Base-by-base conservation (phyloP, 2,888 invertebrate species). In the Epinotia brunnichana region DNA sequence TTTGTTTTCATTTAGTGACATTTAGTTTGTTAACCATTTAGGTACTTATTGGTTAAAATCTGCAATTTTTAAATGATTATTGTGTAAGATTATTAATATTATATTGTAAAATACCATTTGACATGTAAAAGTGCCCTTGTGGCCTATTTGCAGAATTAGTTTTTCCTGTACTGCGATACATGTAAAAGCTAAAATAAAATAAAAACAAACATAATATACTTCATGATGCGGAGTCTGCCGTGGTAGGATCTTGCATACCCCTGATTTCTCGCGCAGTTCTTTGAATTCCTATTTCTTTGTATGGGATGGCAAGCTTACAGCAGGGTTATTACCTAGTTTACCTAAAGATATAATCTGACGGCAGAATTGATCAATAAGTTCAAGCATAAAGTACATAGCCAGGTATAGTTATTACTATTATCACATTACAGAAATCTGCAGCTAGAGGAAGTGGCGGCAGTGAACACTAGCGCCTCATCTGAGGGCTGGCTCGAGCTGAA, bases 401-500 rank as follows among this genome's bases (percentile, higher is more conserved):
- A 29, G 29, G 29, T 29, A 3, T 44, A 44, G 4, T 44, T 44
- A 11, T 59, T 35, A 41, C 21, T 41, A 60, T 64, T 44, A 35
- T 59, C n/a, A 57, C 57, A 53, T 70, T 74, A 3, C 84, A 96
- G 96, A 10, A 95, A 96, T 81, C 92, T 96, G 74, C 96, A 97
- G 83, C 90, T 97, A 82, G 96, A 96, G 84, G 94, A 95, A 76
- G 94, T 97, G 19, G 96, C 96, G 41, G 94, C 96, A 5, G 94
- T 95, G 48, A 97, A 97, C 82, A 96, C 96, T 0, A 96, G 96
- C n/a, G 94, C 95, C 4, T 94, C 94, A 53, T 95, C 95, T 74
- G 95, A 97, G 77, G 98, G 98, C 10, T 98, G 98, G 98, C 86
- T 98, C 73, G 96, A 96, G 80, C 87, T 98, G 77, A 98, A 98